Base-by-base conservation (phyloP, 1,140 invertebrate genomes). In the Hyles vespertilio region DNA sequence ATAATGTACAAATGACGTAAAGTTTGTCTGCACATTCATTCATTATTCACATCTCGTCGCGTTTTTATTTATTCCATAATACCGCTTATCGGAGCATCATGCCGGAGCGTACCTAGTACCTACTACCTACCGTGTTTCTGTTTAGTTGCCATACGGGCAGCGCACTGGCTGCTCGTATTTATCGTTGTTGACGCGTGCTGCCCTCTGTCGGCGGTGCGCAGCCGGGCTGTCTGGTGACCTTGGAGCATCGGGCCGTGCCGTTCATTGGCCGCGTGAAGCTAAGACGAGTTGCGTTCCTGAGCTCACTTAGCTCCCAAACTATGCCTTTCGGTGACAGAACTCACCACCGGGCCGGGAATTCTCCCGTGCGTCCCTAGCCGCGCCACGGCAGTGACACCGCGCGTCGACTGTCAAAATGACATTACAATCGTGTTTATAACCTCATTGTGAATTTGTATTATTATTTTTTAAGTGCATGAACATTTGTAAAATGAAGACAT, bases 31-130 rank as follows among this genome's bases (percentile, higher is more conserved):
- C 65, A 64, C 62, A 72, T 75, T 75, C 73, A 84, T 87, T 87
- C 79, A 77, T 84, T 56, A 85, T 84, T 84, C 84, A 81, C 71
- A 72, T 68, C 68, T 69, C 72, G 64, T 52, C 56, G 67, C 73
- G 70, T 82, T 87, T 84, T 85, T 87, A 87, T 87, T 85, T 82
- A 84, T 87, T 84, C 79, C 69, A 74, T 80, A 68, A 75, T 83
- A 84, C 76, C 76, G 78, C 80, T 87, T 85, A 87, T 87, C 84
- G 78, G 74, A 70, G 77, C 81, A 86, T 84, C 81, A 74, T 67
- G 74, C 61, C 66, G 66, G 56, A 67, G 68, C 70, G 58, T 68
- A 73, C 68, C 51, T 65, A 58, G 22, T 22, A 22, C 22, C 22
- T n/a, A 56, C 53, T 67, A 72, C 67, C 53, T 65, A 59, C 58